Base-by-base conservation (phyloP, 1,140 invertebrate species). In the Asbolus verrucosus region DNA sequence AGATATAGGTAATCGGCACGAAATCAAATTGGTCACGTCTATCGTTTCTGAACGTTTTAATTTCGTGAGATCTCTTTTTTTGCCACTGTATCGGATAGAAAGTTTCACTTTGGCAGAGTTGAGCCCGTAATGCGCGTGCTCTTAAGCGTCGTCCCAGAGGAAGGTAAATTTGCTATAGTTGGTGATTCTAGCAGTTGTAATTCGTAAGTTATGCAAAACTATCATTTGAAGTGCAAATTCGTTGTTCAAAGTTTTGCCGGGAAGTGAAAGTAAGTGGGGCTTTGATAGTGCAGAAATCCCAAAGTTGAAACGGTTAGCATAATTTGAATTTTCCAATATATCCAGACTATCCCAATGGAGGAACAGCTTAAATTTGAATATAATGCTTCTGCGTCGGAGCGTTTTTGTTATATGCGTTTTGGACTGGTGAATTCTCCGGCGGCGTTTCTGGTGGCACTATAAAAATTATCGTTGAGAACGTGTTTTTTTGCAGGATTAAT, bases 191-290 rank as follows among this genome's bases (percentile, higher is more conserved):
- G 6, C 46, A 54, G 46, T 54, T 54, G 46, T 54, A 54, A 54
- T 54, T 11, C 46, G 24, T 54, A 54, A 54, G 46, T 54, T 54
- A 54, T 54, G 46, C 46, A 54, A 54, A 54, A 54, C 46, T 54
- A 54, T 27, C 46, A 54, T 54, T 54, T 54, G 46, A 54, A 54
- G 46, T 54, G 46, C 46, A 54, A 54, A 54, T 54, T 50, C 18
- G 43, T 43, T 43, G 39, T 43, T 43, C 39, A 43, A 43, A 43
- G 39, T 43, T 18, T 43, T 16, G 39, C 11, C 11, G 13, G n/a
- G 16, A 43, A 43, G 39, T 43, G 39, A 43, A 43, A 43, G 39
- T 43, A 36, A 36, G 33, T 36, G 11, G n/a, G 33, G 33, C 33
- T 36, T 36, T 36, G 33, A 36, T 36, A 11, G 33, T 6, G 11